A percentile compares a stretch with the other conserved stretches of the same genome.
Conservation (phyloP, 2,113 vertebrate genomes). For the Prochilodus magdalenae region DNA sequence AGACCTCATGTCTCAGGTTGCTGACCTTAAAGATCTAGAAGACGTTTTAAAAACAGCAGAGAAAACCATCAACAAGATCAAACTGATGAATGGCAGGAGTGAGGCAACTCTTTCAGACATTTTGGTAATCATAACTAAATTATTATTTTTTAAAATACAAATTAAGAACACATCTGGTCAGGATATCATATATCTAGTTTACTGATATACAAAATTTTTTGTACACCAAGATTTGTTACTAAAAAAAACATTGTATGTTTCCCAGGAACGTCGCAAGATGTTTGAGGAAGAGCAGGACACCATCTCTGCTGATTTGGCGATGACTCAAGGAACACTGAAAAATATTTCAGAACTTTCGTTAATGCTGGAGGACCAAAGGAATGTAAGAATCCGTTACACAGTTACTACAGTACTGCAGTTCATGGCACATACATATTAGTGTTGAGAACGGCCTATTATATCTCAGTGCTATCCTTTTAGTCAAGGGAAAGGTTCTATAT, state of each 20-base stretch:
- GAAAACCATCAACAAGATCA: conserved; percentile 28
- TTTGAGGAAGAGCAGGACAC: conserved; percentile 21
- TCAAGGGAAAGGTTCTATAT: too few species aligned
- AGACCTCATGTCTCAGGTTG: conserved; percentile 41
- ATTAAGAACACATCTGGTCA: too few species aligned
- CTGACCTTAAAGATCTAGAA: conserved; percentile 45
- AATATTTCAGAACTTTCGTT: conserved; percentile 41
- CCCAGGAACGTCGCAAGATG: conserved; percentile 31
- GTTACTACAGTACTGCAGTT: neutral
- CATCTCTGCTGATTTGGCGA: conserved; percentile 32
- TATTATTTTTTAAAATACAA: too few species aligned
- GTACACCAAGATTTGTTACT: too few species aligned
- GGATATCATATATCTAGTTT: too few species aligned
- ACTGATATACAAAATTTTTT: too few species aligned
- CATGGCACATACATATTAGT: neutral
- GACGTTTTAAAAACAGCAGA: conserved; percentile 48
- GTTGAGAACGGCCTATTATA: too few species aligned
- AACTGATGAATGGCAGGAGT: conserved; percentile 45
- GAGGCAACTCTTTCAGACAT: conserved; percentile 33
- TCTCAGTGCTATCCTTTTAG: too few species aligned
- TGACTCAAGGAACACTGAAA: conserved; percentile 45
- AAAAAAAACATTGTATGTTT: neutral
- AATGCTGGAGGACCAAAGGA: conserved; percentile 50
- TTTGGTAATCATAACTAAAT: conserved; percentile 56
- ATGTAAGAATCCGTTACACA: conserved; percentile 53